Conservation (phyloP, 2,797 vertebrate species). For the Tinamus major region DNA sequence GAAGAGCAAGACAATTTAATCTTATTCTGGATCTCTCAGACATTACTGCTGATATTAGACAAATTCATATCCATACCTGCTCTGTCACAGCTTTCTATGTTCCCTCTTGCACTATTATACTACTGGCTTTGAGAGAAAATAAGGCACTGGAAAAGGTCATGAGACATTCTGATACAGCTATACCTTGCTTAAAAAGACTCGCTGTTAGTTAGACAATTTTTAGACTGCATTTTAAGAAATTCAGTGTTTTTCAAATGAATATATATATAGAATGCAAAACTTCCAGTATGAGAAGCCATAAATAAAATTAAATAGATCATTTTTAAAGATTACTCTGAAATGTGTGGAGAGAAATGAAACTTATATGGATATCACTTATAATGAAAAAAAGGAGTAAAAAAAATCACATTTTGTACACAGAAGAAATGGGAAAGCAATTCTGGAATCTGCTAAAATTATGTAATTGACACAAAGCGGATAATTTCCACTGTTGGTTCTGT, state of each 20-base stretch:
- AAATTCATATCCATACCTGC: too few species aligned
- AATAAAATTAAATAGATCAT: not conserved
- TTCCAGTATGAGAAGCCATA: not conserved
- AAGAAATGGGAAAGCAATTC: not conserved
- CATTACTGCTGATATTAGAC: not conserved
- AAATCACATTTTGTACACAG: not conserved
- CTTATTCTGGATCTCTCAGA: not conserved
- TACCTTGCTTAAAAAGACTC: not conserved
- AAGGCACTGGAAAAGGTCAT: not conserved
- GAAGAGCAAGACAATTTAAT: not conserved
- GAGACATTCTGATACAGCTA: not conserved
- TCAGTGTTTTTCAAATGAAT: not conserved
- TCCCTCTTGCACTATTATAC: not conserved
- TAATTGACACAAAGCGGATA: not conserved
- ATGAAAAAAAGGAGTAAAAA: not conserved
- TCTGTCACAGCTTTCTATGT: rapidly evolving
- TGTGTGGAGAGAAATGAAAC: not conserved
- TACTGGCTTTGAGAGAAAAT: not conserved
- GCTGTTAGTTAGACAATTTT: not conserved
- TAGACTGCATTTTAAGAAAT: not conserved
- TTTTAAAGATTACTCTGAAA: not conserved
- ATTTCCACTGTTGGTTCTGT: not conserved
- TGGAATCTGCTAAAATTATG: not conserved
- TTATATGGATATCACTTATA: not conserved
- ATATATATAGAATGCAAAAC: not conserved